Conservation (phyloP, 1,140 invertebrate genomes). For the Nephila pilipes region DNA sequence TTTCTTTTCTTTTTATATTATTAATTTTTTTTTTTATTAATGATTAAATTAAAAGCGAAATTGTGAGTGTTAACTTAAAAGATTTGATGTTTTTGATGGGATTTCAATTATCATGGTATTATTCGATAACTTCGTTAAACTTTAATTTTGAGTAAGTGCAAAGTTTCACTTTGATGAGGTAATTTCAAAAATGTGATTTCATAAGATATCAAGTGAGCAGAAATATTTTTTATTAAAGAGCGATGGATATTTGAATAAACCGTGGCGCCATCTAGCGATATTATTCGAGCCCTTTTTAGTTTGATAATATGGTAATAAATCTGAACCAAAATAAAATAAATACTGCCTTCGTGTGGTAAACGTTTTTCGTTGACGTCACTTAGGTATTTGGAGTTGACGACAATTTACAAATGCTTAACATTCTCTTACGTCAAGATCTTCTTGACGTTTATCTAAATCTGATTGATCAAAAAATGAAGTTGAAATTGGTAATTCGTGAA, state of each 20-base stretch:
- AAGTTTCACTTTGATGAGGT: too few relatives aligned
- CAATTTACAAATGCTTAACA: neutral
- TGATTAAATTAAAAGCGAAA: too few relatives aligned
- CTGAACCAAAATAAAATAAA: neutral
- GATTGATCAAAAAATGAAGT: neutral
- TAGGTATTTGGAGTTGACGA: neutral
- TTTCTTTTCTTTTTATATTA: too few relatives aligned
- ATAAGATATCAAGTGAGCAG: too few relatives aligned
- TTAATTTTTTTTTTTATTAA: too few relatives aligned
- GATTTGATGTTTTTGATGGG: too few relatives aligned
- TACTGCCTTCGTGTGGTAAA: neutral
- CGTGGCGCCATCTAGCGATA: neutral
- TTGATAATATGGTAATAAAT: neutral
- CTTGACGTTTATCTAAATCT: neutral
- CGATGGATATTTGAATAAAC: neutral
- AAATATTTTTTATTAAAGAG: neutral
- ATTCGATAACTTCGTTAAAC: too few relatives aligned
- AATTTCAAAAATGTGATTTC: too few relatives aligned
- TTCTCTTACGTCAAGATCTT: neutral
- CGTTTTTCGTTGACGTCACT: neutral
- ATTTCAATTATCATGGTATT: too few relatives aligned
- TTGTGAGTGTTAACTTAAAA: too few relatives aligned
- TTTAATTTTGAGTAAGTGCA: too few relatives aligned
- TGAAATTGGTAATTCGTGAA: too few relatives aligned
- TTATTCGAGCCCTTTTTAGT: neutral